Conservation (phyloP, 2,888 invertebrate genomes). For the Ditula angustiorana region DNA sequence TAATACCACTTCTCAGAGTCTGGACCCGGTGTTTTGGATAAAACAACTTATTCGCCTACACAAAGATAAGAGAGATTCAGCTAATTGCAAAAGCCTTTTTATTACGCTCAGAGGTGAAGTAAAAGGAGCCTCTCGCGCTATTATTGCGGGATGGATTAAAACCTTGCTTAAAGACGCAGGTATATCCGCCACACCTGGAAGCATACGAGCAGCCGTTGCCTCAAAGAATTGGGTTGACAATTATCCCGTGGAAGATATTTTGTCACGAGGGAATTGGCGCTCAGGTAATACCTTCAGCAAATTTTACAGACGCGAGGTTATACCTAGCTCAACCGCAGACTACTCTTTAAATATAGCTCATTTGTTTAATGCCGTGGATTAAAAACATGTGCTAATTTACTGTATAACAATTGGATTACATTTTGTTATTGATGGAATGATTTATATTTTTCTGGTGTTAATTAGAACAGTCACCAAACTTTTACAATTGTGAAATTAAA, state of each 20-base stretch:
- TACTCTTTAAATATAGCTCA: too few relatives aligned
- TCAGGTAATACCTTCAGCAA: constrained; percentile 40
- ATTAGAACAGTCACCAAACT: too few relatives aligned
- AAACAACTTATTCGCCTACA: background rate
- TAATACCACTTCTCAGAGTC: constrained; percentile 20
- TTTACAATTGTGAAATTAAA: too few relatives aligned
- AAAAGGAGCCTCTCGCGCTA: constrained; percentile 36
- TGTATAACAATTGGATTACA: too few relatives aligned
- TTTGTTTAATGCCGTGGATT: too few relatives aligned
- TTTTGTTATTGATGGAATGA: too few relatives aligned
- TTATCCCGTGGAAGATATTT: constrained; percentile 40
- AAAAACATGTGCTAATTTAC: too few relatives aligned
- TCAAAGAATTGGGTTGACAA: constrained; percentile 43
- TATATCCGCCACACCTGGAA: constrained; percentile 40
- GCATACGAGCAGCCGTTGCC: constrained; percentile 43
- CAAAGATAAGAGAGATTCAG: background rate
- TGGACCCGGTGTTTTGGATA: constrained; percentile 40
- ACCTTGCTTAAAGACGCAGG: constrained; percentile 41
- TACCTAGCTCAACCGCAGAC: too few relatives aligned
- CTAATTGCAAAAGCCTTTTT: constrained; percentile 27
- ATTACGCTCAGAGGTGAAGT: constrained; percentile 25
- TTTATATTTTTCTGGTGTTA: too few relatives aligned
- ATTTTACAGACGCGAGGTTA: constrained; percentile 34
- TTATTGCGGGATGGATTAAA: constrained; percentile 44
- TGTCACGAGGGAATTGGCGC: constrained; percentile 41